These are phyloP conservation scores for Brachionus manjavacas DNA, from an alignment of 1,140 invertebrate species.

Conservation along the genomic window DNA sequence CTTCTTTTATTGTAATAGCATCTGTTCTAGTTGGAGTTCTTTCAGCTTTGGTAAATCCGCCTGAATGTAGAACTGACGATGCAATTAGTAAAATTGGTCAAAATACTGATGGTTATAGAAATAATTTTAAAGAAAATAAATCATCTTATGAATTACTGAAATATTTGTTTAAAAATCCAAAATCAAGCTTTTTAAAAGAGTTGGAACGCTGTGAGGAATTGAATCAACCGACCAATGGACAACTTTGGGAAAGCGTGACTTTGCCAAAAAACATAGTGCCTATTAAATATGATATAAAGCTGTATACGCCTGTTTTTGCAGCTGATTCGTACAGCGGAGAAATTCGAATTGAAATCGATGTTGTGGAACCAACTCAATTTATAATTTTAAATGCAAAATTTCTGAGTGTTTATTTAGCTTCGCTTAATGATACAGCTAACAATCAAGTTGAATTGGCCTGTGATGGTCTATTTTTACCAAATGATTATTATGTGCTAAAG, in stretches of 20 bases:
- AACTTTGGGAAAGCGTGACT: slow-evolving; percentile 20
- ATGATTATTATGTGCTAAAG: slow-evolving; percentile 33
- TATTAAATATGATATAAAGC: background rate
- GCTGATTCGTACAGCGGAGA: slow-evolving; percentile 24
- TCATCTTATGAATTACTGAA: background rate
- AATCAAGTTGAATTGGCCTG: background rate
- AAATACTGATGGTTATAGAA: background rate
- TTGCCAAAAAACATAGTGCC: slow-evolving; percentile 2
- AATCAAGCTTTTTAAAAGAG: background rate
- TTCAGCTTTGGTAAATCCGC: background rate
- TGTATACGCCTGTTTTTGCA: background rate
- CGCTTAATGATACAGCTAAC: background rate
- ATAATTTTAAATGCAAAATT: slow-evolving; percentile 41
- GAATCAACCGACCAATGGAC: background rate
- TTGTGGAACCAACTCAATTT: background rate
- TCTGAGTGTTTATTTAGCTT: background rate
- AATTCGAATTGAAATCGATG: background rate
- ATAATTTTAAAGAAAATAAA: background rate
- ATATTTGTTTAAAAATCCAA: background rate
- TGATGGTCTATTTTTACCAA: slow-evolving; percentile 15
- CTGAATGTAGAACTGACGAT: background rate
- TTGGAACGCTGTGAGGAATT: background rate
- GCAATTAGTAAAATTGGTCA: background rate
- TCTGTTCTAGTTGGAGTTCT: background rate
- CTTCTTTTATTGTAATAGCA: background rate